Conservation (phyloP, 1,140 invertebrate species). For the Augochlora pura region DNA sequence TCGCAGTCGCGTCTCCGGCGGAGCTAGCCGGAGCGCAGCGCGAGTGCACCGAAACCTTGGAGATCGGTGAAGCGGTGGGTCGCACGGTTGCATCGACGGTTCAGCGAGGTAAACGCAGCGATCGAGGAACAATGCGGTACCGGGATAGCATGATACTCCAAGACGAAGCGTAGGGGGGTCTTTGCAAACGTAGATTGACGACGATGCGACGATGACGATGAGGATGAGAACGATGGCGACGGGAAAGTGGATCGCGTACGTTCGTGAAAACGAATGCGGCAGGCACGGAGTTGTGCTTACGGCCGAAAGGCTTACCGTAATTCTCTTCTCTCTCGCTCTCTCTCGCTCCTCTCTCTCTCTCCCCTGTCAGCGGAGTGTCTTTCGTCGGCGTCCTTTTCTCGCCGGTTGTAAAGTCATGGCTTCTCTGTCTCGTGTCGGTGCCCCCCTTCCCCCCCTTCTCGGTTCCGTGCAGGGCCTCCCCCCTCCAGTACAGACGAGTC, state of each 20-base stretch:
- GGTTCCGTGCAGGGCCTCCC: neutral
- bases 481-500: neutral
- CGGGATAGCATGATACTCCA: no score
- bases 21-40: no score
- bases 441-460: neutral
- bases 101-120: constrained; percentile 1
- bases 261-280: neutral
- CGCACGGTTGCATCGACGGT: neutral
- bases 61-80: no score
- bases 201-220: no score
- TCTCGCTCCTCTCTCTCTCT: constrained; percentile 6
- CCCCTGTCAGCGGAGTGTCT: neutral
- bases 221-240: no score
- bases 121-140: constrained; percentile 5
- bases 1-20: no score
- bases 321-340: constrained; percentile 28
- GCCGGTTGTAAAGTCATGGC: neutral
- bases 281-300: constrained; percentile 1
- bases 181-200: neutral
- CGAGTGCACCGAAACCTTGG: no score
- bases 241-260: constrained; percentile 19
- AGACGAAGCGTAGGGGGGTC: no score
- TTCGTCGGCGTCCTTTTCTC: neutral
- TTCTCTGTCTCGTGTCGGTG: constrained; percentile 23
- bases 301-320: constrained; percentile 29